These are phyloP conservation scores for Ispidina lecontei DNA, from an alignment of 2,797 vertebrate species.

Conservation along the genomic window DNA sequence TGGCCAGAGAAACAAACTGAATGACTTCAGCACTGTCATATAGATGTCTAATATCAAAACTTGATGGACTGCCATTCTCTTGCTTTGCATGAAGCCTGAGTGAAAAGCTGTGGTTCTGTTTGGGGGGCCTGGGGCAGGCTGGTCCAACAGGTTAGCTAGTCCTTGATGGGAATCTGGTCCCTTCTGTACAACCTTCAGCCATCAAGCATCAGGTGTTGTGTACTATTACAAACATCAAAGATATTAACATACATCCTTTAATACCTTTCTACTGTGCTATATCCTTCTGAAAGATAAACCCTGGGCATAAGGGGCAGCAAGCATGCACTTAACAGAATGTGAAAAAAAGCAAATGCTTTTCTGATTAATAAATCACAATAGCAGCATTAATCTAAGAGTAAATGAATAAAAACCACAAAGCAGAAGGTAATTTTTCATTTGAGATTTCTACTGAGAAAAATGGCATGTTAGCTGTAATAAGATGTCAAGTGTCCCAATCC, in stretches of 20 bases:
- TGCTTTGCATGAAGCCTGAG: neutral
- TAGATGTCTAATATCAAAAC: neutral
- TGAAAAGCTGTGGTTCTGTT: neutral
- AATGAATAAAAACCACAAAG: neutral
- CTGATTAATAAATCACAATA: neutral
- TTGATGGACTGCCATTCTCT: fast-evolving
- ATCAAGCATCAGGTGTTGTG: neutral
- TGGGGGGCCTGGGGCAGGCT: fast-evolving
- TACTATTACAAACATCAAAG: neutral
- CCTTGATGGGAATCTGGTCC: neutral
- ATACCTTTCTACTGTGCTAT: neutral
- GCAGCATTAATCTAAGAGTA: neutral
- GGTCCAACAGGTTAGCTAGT: neutral
- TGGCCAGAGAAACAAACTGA: neutral
- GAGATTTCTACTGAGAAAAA: neutral
- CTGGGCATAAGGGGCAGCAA: neutral
- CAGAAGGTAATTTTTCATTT: neutral
- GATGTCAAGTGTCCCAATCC: neutral
- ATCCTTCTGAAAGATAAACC: neutral
- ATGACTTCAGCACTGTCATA: neutral
- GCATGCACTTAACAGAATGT: neutral
- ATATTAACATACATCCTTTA: neutral
- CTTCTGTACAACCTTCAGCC: neutral
- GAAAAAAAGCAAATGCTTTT: neutral
- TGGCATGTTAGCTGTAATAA: neutral